These are phyloP conservation scores for Propsilocerus akamusi DNA, from an alignment of 1,140 invertebrate species.

Conservation along the genomic window DNA sequence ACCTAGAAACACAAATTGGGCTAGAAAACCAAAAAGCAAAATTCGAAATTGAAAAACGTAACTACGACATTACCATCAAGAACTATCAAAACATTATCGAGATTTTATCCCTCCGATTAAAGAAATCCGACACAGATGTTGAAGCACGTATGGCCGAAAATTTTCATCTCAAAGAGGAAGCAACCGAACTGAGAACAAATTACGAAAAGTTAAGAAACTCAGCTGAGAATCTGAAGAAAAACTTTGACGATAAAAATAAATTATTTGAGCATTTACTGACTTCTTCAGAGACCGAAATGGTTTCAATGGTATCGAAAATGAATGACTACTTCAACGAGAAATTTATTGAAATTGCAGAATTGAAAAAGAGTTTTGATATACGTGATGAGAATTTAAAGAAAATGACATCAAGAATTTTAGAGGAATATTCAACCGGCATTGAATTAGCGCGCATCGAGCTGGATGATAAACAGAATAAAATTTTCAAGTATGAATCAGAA, in stretches of 20 bases:
- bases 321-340: background rate
- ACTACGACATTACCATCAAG: background rate
- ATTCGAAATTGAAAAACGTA: background rate
- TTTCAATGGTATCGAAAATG: background rate
- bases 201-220: background rate
- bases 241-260: background rate
- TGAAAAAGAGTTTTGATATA: background rate
- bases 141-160: background rate
- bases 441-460: background rate
- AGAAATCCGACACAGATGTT: background rate
- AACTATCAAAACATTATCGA: background rate
- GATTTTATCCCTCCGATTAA: background rate
- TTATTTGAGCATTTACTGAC: background rate
- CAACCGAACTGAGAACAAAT: background rate
- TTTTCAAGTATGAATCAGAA: background rate
- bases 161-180: background rate
- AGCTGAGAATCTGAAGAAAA: background rate
- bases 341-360: background rate
- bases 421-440: background rate
- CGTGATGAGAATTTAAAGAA: conserved; percentile 1
- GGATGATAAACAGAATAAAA: background rate
- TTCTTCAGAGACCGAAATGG: background rate
- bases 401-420: background rate
- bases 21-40: background rate
- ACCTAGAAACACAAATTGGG: background rate